phyloP scores from a whole-genome alignment of 1,140 invertebrate genomes.

The Drosophila melanogaster region Release_6_plus_ISO1_MT NT_033779.5:3919501-3920000 shows the following conservation, averaged over 20 bases:
- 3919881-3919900: too few relatives aligned
- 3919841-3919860: too few relatives aligned
- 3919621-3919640: slow-evolving; percentile 90
- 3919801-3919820: not conserved
- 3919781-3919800: slow-evolving; percentile 93
- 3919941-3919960: too few relatives aligned
- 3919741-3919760: slow-evolving; percentile 92
- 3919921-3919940: too few relatives aligned
- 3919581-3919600: slow-evolving; percentile 94
- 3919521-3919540: slow-evolving; percentile 92
- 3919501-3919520: slow-evolving; percentile 91
- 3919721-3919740: slow-evolving; percentile 91
- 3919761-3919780: slow-evolving; percentile 95
- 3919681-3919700: slow-evolving; percentile 92
- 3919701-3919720: slow-evolving; percentile 95
- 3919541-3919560: slow-evolving; percentile 92
- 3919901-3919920: not conserved
- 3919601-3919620: slow-evolving; percentile 94
- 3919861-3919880: too few relatives aligned
- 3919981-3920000: not conserved
- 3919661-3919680: slow-evolving; percentile 91
- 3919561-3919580: slow-evolving; percentile 90
- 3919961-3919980: not conserved
- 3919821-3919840: not conserved
- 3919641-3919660: slow-evolving; percentile 91